Base-by-base conservation (phyloP, 2,797 vertebrate species). In the Sandelia bainsii region DNA sequence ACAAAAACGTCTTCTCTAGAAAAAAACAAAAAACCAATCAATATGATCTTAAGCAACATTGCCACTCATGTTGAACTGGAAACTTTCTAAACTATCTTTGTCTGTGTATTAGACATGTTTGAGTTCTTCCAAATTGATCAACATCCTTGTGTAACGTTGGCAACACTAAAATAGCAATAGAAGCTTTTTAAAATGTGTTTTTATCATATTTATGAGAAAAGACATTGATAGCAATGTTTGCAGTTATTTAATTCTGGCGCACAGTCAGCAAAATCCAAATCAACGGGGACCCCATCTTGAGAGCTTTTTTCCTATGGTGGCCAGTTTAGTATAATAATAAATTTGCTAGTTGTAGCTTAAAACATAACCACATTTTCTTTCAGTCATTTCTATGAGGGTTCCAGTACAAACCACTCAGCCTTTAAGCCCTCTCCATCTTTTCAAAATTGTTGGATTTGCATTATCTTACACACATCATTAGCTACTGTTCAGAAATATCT, bases 261-360 rank as follows among this genome's bases (percentile, higher is more conserved):
- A 8, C 60, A 48, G 70, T 90, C 87, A 82, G 85, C 83, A 83
- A 71, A 88, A 81, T 79, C 52, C 40, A 29, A 49, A 58, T 54
- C 53, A 67, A 69, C 45, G 45, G 78, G 52, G 14, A 63, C 70
- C 75, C 44, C 12, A 82, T 76, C 59, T 57, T 46, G 29, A 8
- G 16, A 62, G 68, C 32, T 71, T 67, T 62, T 67, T 62, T 77
- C 69, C 71, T 63, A 75, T 25, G 51, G 32, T 64, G 76, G 67
- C 75, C 68, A 73, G 56, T 66, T 86, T 69, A 70, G 60, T 76
- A 51, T 46, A 44, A 46, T 57, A 51, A 77, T 75, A 80, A 81
- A 82, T 84, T 79, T 34, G 60, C 29, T 67, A 69, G 81, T 73
- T 72, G 34, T 72, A 62, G 25, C 17, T 32, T 62, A 46, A 69